These are phyloP conservation scores for Amorpha juglandis DNA, from an alignment of 2,888 invertebrate species.

Conservation along the genomic window DNA sequence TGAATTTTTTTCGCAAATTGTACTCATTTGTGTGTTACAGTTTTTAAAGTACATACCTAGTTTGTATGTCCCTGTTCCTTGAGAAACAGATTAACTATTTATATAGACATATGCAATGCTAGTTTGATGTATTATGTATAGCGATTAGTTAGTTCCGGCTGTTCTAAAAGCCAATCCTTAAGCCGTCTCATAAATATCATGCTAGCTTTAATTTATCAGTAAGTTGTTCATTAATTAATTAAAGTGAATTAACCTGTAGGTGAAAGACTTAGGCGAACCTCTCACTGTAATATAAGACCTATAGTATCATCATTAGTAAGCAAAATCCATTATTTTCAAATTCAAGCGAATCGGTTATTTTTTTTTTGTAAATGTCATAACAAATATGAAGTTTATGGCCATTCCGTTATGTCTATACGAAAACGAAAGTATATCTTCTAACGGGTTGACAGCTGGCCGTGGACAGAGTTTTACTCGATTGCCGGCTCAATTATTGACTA, in stretches of 20 bases:
- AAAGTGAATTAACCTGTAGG: background rate
- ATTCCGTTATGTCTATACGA: constrained; percentile 22
- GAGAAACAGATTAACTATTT: background rate
- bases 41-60: background rate
- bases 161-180: constrained; percentile 9
- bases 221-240: background rate
- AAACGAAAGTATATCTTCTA: constrained; percentile 25
- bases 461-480: background rate
- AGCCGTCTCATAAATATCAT: constrained; percentile 10
- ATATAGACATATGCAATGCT: background rate
- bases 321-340: background rate
- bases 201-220: constrained; percentile 3
- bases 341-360: background rate
- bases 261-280: background rate
- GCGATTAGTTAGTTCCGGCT: background rate
- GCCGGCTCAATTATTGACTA: background rate
- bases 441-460: constrained; percentile 15
- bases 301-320: background rate
- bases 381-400: constrained; percentile 15
- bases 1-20: constrained; percentile 13
- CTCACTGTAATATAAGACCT: no score
- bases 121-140: background rate
- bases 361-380: background rate
- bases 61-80: background rate
- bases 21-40: background rate